Base-by-base conservation (phyloP, 92 coral and sea anemone genomes). In the Epizoanthus rinbou region DNA sequence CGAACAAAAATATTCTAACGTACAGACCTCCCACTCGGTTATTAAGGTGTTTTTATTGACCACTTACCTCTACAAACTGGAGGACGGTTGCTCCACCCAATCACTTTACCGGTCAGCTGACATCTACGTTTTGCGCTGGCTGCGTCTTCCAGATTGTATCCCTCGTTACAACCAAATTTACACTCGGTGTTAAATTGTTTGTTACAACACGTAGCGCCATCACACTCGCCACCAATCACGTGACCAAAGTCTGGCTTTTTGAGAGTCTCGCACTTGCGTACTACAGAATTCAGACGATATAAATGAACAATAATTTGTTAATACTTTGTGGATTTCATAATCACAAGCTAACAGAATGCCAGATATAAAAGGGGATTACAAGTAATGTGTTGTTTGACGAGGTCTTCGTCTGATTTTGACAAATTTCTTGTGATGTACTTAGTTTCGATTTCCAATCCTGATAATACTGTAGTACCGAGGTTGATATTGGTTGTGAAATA, bases 91-190 rank as follows among this genome's bases (percentile, higher is more conserved):
- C 71, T 78, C 82, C 82, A 78, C 57, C 58, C 23, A 19, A 78
- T 39, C 7, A 19, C 37, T 15, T 60, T 3, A 5, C 24, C 17
- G 39, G 47, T 45, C 11, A 60, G 14, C 24, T 59, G 37, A 62
- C 82, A 78, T 43, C 28, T 60, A 0, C 82, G 82, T 0, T 22
- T 62, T 15, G 82, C 72, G 13, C 82, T 63, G 6, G 71, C 23
- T 0, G 71, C 14, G 33, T 41, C 58, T 39, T 78, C 82, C 70
- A 78, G 43, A 39, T 78, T 60, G 71, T 78, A 78, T 1, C 82
- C 82, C 82, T 78, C 82, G 35, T 78, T 43, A 62, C 82, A 78
- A 47, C 82, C 82, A 39, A 78, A 78, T 21, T 78, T 78, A 19
- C 82, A 78, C 52, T 21, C 72, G 57, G 59, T 78, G 25, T 78